phyloP scores from a whole-genome alignment of 2,797 vertebrate genomes.

The Rachycentron canadum region DNA sequence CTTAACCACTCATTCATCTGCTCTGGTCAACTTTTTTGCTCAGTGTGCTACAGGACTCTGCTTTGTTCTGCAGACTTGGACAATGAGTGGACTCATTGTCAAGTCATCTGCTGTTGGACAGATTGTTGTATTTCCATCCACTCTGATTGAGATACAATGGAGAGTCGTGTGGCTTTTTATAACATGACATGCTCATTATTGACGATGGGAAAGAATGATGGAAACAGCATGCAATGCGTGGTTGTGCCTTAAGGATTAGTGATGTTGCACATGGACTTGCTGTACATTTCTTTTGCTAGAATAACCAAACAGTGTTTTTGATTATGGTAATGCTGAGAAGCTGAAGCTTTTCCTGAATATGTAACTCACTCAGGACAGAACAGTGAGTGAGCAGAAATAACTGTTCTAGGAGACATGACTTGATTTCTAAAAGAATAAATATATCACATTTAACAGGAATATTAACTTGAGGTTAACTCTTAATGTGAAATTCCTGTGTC shows the following conservation, averaged over 20 bases:
- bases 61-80: conserved; percentile 58
- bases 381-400: conserved; percentile 8
- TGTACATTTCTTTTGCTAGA: conserved; percentile 35
- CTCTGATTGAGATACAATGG: conserved; percentile 69
- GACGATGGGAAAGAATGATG: conserved; percentile 32
- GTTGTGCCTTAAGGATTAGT: conserved; percentile 48
- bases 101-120: conserved; percentile 50
- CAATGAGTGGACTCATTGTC: conserved; percentile 74
- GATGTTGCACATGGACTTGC: conserved; percentile 36
- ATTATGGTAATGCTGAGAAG: not conserved
- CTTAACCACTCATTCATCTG: conserved; percentile 41
- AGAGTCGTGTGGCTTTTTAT: conserved; percentile 60
- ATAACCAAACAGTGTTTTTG: conserved; percentile 18
- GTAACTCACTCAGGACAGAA: not conserved
- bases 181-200: conserved; percentile 42
- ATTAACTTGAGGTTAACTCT: not conserved
- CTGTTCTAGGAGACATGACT: conserved; percentile 20
- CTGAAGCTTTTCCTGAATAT: conserved; percentile 20
- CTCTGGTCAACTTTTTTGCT: conserved; percentile 47
- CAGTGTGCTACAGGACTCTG: conserved; percentile 40
- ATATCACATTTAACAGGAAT: not conserved
- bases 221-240: conserved; percentile 59
- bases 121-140: conserved; percentile 74
- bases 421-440: conserved; percentile 17
- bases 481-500: conserved; percentile 1